Evolutionary conservation across 2,113 vertebrate genomes (phyloP).

Genomic region (Enhydra lutris): DNA sequence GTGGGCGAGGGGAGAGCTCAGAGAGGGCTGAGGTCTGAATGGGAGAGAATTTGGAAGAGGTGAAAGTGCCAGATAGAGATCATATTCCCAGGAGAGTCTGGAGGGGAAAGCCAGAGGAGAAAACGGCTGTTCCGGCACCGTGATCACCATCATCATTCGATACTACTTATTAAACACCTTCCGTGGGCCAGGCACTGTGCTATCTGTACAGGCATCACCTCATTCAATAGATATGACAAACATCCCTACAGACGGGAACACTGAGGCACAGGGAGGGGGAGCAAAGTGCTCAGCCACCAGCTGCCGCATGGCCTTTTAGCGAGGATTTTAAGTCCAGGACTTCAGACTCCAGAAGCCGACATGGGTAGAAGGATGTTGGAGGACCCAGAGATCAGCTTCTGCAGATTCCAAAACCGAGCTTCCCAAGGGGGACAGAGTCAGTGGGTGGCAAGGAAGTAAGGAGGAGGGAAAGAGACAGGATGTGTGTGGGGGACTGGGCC

Average conservation of each 20-base stretch:
- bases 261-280: not conserved
- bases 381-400: not conserved
- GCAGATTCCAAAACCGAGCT: not conserved
- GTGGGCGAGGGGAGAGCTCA: not conserved
- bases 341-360: not conserved
- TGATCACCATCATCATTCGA: not conserved
- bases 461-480: not conserved
- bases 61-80: not conserved
- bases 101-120: not conserved
- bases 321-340: not conserved
- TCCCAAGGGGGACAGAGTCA: not conserved
- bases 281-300: not conserved
- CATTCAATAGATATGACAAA: not conserved
- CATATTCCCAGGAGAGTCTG: not conserved
- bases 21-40: not conserved
- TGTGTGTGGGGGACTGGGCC: not conserved
- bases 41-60: not conserved
- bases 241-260: not conserved
- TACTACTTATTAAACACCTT: not conserved
- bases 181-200: not conserved
- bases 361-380: not conserved
- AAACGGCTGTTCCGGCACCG: not conserved
- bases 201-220: not conserved
- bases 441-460: not conserved
- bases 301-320: not conserved